Evolutionary conservation across 2,888 invertebrate species (phyloP).

Genomic region (Scrobipalpa atriplicella): DNA sequence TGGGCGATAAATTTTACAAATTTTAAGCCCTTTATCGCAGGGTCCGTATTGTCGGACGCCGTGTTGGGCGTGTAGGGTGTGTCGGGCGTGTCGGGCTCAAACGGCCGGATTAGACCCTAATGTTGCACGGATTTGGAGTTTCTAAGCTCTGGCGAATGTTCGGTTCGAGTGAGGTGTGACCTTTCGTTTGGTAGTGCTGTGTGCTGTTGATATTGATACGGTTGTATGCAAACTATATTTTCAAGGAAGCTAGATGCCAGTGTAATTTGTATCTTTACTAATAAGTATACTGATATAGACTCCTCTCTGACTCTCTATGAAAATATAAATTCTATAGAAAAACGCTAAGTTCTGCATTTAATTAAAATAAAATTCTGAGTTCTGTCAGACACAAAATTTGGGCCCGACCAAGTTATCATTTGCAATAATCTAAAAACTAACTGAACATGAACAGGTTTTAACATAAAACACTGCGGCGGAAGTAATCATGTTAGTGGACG

Average conservation of each 20-base stretch:
- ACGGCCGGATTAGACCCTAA: slow-evolving; percentile 56
- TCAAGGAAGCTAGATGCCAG: no score
- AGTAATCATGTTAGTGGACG: slow-evolving; percentile 13
- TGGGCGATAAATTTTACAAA: slow-evolving; percentile 66
- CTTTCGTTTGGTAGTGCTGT: no score
- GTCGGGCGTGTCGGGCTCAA: slow-evolving; percentile 56
- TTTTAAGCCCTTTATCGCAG: slow-evolving; percentile 73
- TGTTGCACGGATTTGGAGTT: slow-evolving; percentile 40
- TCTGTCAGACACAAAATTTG: no score
- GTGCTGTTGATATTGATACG: no score
- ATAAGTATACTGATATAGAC: no score
- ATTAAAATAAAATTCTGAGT: no score
- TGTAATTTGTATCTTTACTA: no score
- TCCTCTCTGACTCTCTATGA: no score
- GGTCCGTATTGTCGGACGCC: slow-evolving; percentile 13
- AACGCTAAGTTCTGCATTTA: no score
- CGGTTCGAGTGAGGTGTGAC: no score
- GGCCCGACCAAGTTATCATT: background rate
- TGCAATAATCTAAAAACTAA: background rate
- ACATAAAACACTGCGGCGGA: background rate
- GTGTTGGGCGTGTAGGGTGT: slow-evolving; percentile 49
- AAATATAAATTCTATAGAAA: no score
- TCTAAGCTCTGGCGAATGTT: background rate
- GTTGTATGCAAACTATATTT: no score
- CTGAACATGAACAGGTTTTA: background rate